A percentile compares a stretch with the other conserved stretches of the same genome.
Evolutionary conservation across 37 sponge, comb jelly and placozoan genomes (phyloP).

Genomic region (Spongilla lacustris): DNA sequence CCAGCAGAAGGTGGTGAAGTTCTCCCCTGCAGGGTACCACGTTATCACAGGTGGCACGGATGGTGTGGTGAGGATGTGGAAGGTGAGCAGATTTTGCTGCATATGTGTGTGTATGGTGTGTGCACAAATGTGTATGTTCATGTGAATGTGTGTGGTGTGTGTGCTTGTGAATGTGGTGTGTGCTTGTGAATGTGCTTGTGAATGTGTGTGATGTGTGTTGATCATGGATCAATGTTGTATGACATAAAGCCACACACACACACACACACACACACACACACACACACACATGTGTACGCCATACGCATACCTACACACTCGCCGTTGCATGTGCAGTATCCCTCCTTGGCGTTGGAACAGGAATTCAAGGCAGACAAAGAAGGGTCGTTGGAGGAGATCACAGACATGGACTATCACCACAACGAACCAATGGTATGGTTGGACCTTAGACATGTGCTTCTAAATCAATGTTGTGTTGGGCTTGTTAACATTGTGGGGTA

Average conservation of each 20-base stretch:
- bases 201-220: not conserved
- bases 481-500: too few species aligned
- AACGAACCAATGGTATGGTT: not conserved
- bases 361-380: not conserved
- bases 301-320: not conserved
- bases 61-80: constrained; percentile 70
- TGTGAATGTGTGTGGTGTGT: not conserved
- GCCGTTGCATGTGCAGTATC: not conserved
- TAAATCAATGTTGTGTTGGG: too few species aligned
- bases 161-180: not conserved
- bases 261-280: not conserved
- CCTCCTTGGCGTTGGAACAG: not conserved
- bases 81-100: constrained; percentile 28
- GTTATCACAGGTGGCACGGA: constrained; percentile 76
- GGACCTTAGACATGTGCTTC: too few species aligned
- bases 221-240: not conserved
- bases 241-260: not conserved
- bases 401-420: not conserved
- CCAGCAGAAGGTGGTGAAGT: constrained; percentile 64
- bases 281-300: not conserved
- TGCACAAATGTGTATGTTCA: not conserved
- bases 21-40: constrained; percentile 37
- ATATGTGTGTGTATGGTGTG: not conserved
- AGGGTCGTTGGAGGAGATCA: not conserved
- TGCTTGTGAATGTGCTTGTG: not conserved